These are phyloP conservation scores for Neuroterus valhalla DNA, from an alignment of 1,140 invertebrate genomes.

Conservation along the genomic window DNA sequence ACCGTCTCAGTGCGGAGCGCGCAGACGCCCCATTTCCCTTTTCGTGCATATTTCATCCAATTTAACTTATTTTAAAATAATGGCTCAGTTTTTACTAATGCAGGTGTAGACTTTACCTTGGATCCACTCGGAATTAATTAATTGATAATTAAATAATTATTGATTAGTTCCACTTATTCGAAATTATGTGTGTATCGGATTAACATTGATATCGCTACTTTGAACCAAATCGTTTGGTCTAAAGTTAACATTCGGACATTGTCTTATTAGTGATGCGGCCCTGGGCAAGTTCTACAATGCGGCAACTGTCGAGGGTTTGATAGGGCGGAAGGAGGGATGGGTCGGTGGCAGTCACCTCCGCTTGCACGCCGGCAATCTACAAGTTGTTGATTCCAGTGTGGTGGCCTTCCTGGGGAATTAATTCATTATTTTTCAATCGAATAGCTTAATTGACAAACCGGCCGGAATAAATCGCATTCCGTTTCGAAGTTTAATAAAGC, in stretches of 20 bases:
- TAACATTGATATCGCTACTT: background rate
- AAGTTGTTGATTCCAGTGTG: conserved; percentile 63
- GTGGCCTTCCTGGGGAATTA: conserved; percentile 52
- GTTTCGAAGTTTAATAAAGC: conserved; percentile 56
- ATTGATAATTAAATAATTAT: too few relatives aligned
- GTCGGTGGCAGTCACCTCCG: conserved; percentile 16
- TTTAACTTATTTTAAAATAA: too few relatives aligned
- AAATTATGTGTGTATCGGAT: background rate
- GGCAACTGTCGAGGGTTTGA: conserved; percentile 35
- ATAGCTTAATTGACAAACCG: conserved; percentile 56
- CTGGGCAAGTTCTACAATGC: conserved; percentile 48
- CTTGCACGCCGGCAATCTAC: conserved; percentile 56
- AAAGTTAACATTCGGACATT: conserved; percentile 17
- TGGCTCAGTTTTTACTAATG: background rate
- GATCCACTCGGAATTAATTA: background rate
- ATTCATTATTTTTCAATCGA: conserved; percentile 62
- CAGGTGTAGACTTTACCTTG: background rate
- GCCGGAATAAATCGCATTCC: conserved; percentile 53
- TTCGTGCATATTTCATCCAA: too few relatives aligned
- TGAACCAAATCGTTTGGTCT: background rate
- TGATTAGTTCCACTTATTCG: background rate
- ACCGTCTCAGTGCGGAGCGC: too few relatives aligned
- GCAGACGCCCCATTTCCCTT: too few relatives aligned
- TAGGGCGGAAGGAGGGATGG: conserved; percentile 32
- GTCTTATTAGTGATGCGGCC: conserved; percentile 47